Base-by-base conservation (phyloP, 2,888 invertebrate species). In the Serripes groenlandicus region DNA sequence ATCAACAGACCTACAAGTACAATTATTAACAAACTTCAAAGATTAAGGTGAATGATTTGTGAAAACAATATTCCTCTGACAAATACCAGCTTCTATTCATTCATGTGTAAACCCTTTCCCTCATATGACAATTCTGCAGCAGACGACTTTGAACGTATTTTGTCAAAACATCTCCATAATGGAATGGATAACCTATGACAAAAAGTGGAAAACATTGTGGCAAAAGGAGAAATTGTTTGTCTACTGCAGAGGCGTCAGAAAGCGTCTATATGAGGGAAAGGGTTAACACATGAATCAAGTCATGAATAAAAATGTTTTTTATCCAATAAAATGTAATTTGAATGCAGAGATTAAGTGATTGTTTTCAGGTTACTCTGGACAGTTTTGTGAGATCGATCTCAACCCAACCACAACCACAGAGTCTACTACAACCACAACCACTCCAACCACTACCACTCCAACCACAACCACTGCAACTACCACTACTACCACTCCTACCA, bases 401-500 rank as follows among this genome's bases (percentile, higher is more conserved):
- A 60, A 60, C 30, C 60, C 60, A 60, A 60, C 60, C 11, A 58
- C 58, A n/a, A 58, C 58, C 2, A 58, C 58, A 26, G 15, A 3
- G 4, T 2, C 58, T 26, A 58, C 58, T 15, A 58, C 26, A 7
- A 58, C 11, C n/a, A 3, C 58, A 7, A 26, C 58, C 58, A 58
- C 58, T 15, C 2, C 58, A 58, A 58, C 30, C 15, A 62, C 34
- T 1, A 34, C 62, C 11, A 62, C 62, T 11, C 3, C 30, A 11
- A 7, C 78, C 42, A 73, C 86, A 23, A 76, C 81, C 42, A 74
- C 78, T 37, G 60, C 75, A 21, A 70, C 81, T 66, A 78, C 78
- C 0, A 75, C 81, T 30, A 60, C 76, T 9, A 78, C 85, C 0
- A 74, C 78, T 30, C 52, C 80, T 56, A 54, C 77, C 21, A 21